Percentiles rank a stretch among this genome's conserved stretches.
These are phyloP conservation scores for Ormyrus nitidulus DNA, from an alignment of 2,888 invertebrate species.

Conservation along the genomic window DNA sequence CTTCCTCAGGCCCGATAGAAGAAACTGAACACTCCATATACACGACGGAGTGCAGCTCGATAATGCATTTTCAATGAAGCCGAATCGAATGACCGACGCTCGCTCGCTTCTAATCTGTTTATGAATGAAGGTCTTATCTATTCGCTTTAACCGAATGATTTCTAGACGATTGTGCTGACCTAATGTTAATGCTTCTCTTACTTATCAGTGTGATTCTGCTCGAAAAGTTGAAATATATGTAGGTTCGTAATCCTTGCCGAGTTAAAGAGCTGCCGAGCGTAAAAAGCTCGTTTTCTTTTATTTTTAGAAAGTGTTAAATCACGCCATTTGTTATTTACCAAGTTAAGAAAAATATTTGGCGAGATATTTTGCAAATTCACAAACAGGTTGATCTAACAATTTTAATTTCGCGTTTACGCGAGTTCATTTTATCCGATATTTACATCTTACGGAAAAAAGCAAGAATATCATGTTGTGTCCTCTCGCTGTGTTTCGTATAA, in stretches of 20 bases:
- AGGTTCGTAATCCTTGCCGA: too few relatives aligned
- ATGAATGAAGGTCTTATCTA: background rate
- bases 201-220: too few relatives aligned
- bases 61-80: conserved; percentile 46
- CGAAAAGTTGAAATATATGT: too few relatives aligned
- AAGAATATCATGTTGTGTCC: conserved; percentile 25
- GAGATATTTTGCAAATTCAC: background rate
- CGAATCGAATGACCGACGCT: background rate
- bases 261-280: too few relatives aligned
- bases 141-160: background rate
- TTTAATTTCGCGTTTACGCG: background rate
- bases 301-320: too few relatives aligned
- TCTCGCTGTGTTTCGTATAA: conserved; percentile 1
- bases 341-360: background rate
- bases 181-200: too few relatives aligned
- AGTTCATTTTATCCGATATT: conserved; percentile 23
- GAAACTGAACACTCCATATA: conserved; percentile 50
- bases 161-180: too few relatives aligned
- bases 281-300: too few relatives aligned
- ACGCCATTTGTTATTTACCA: background rate
- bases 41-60: conserved; percentile 29
- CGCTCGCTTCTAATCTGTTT: background rate
- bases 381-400: conserved; percentile 30
- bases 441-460: conserved; percentile 6
- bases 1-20: conserved; percentile 49